Evolutionary conservation across 2,888 invertebrate species (phyloP).

Genomic region (Phanerotoma sp.): DNA sequence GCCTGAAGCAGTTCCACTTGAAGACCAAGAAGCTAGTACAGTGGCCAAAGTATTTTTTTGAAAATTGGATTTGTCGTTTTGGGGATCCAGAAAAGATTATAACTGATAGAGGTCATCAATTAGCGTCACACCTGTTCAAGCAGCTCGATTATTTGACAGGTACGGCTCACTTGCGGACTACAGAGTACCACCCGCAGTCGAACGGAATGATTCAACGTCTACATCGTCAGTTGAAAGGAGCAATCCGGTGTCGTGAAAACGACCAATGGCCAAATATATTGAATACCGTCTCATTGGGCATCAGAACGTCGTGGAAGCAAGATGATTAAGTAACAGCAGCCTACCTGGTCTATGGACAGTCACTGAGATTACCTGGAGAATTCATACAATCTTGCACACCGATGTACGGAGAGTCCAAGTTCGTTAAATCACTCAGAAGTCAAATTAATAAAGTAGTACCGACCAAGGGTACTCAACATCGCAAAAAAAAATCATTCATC

Average conservation of each 20-base stretch:
- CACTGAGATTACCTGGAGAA: neutral
- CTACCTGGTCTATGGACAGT: neutral
- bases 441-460: slow-evolving; percentile 19
- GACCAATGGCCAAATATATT: neutral
- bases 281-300: neutral
- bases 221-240: slow-evolving; percentile 24
- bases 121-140: neutral
- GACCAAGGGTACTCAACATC: slow-evolving; percentile 6
- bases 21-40: slow-evolving; percentile 29
- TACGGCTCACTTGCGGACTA: neutral
- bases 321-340: neutral
- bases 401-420: neutral
- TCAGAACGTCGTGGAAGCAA: neutral
- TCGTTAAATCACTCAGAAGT: neutral
- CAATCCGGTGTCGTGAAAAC: neutral
- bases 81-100: neutral
- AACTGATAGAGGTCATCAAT: neutral
- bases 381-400: neutral
- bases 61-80: slow-evolving; percentile 29
- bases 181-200: slow-evolving; percentile 21
- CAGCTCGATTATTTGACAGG: neutral
- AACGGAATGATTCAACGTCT: slow-evolving; percentile 31
- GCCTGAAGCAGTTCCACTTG: slow-evolving; percentile 8
- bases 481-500: slow-evolving; percentile 19
- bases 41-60: slow-evolving; percentile 25